phyloP scores from a whole-genome alignment of 2,888 invertebrate genomes.

The Hemistola chrysoprasaria region DNA sequence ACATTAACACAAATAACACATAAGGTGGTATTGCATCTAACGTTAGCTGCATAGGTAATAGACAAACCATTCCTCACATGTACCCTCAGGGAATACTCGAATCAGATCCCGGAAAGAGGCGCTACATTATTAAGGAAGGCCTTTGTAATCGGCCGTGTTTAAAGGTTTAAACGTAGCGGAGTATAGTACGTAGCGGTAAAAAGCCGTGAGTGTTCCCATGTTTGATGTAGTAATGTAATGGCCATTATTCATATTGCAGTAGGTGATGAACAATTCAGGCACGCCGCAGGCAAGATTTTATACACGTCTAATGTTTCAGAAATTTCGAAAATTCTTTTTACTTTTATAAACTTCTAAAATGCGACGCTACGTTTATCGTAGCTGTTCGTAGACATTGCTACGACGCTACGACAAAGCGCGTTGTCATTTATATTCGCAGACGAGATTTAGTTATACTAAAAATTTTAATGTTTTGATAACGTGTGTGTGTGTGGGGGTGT shows the following conservation, averaged over 20 bases:
- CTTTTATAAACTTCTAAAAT: too few relatives aligned
- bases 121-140: conserved; percentile 39
- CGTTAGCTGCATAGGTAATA: conserved; percentile 9
- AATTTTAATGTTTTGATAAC: too few relatives aligned
- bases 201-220: conserved; percentile 20
- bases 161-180: conserved; percentile 31
- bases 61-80: conserved; percentile 3
- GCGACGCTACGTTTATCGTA: too few relatives aligned
- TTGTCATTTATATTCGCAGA: too few relatives aligned
- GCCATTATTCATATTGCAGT: conserved; percentile 9
- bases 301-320: background rate
- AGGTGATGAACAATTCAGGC: conserved; percentile 1
- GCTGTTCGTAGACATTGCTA: too few relatives aligned
- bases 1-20: too few relatives aligned
- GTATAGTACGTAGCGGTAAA: conserved; percentile 21
- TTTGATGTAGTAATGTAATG: conserved; percentile 20
- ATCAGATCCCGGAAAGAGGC: conserved; percentile 35
- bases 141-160: conserved; percentile 39
- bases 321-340: too few relatives aligned
- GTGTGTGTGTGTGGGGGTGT: too few relatives aligned
- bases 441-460: too few relatives aligned
- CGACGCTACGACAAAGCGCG: too few relatives aligned
- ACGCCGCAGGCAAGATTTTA: conserved; percentile 1
- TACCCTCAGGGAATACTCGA: conserved; percentile 20
- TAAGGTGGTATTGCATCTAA: conserved; percentile 1